Evolutionary conservation across 2,888 invertebrate species (phyloP).

Genomic region (Drosophila kuntzei): DNA sequence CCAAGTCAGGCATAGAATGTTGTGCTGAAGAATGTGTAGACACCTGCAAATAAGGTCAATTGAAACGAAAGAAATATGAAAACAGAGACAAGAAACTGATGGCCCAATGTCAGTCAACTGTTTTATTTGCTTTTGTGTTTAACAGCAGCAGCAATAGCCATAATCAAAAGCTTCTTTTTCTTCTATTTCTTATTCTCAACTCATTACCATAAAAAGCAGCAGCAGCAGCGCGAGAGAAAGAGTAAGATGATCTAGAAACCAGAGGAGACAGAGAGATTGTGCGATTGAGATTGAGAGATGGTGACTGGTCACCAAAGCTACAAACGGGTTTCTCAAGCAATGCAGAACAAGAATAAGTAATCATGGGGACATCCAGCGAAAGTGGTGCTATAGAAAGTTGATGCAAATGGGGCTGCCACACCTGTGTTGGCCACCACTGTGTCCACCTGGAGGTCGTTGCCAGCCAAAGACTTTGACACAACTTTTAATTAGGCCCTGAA

Average conservation of each 20-base stretch:
- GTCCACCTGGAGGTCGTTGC: conserved; percentile 14
- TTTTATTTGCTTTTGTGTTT: conserved; percentile 66
- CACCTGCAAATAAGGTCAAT: conserved; percentile 74
- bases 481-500: conserved; percentile 61
- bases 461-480: conserved; percentile 31
- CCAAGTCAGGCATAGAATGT: conserved; percentile 34
- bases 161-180: conserved; percentile 63
- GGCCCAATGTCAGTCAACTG: conserved; percentile 54
- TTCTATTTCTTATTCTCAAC: conserved; percentile 18
- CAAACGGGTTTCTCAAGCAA: conserved; percentile 60
- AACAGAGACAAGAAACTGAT: conserved; percentile 41
- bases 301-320: conserved; percentile 41
- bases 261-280: conserved; percentile 18
- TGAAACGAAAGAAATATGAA: conserved; percentile 55
- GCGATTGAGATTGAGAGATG: conserved; percentile 33
- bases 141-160: conserved; percentile 51
- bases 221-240: conserved; percentile 13
- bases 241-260: conserved; percentile 34
- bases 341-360: conserved; percentile 74
- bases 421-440: background rate
- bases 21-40: conserved; percentile 30
- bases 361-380: conserved; percentile 67
- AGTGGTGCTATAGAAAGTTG: conserved; percentile 80
- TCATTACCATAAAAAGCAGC: conserved; percentile 65
- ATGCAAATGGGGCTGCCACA: conserved; percentile 34